Evolutionary conservation across 23 tunicate species (phyloP).

Genomic region (Pegea sp.): DNA sequence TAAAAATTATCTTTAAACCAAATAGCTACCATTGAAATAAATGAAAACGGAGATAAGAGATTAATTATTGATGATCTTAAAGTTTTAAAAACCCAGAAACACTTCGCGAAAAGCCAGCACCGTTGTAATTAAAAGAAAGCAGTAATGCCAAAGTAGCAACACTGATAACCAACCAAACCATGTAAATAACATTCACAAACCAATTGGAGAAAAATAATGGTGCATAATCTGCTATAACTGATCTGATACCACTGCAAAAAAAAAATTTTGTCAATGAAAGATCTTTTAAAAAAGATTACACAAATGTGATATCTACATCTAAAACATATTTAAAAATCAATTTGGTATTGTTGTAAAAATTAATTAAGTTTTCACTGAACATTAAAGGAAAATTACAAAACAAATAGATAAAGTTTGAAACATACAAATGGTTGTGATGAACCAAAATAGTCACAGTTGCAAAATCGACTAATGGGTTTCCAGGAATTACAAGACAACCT

Average conservation of each 20-base stretch:
- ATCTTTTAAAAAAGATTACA: not conserved
- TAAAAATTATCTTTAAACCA: too few relatives aligned
- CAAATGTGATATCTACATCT: not conserved
- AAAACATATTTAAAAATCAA: too few relatives aligned
- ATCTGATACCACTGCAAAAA: conserved; percentile 57
- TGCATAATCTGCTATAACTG: conserved; percentile 80
- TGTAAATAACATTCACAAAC: conserved; percentile 4
- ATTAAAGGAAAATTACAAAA: not conserved
- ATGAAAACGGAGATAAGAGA: too few relatives aligned
- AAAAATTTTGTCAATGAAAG: not conserved
- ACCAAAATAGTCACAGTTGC: conserved; percentile 75
- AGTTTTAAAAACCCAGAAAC: conserved; percentile 27
- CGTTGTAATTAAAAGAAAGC: conserved; percentile 55
- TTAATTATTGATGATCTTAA: too few relatives aligned
- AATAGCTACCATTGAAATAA: too few relatives aligned
- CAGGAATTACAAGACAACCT: conserved; percentile 61
- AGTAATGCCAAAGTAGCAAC: conserved; percentile 50
- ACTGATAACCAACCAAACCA: conserved; percentile 33
- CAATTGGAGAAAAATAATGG: conserved; percentile 46
- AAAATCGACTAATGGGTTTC: conserved; percentile 56
- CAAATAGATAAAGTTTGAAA: not conserved
- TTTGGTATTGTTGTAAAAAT: too few relatives aligned
- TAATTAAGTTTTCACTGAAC: too few relatives aligned
- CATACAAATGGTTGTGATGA: conserved; percentile 86
- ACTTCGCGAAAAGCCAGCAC: conserved; percentile 64